Percentiles rank a stretch among this genome's conserved stretches.
phyloP scores from a whole-genome alignment of 2,113 vertebrate genomes.

The Toxotes jaculatrix region DNA sequence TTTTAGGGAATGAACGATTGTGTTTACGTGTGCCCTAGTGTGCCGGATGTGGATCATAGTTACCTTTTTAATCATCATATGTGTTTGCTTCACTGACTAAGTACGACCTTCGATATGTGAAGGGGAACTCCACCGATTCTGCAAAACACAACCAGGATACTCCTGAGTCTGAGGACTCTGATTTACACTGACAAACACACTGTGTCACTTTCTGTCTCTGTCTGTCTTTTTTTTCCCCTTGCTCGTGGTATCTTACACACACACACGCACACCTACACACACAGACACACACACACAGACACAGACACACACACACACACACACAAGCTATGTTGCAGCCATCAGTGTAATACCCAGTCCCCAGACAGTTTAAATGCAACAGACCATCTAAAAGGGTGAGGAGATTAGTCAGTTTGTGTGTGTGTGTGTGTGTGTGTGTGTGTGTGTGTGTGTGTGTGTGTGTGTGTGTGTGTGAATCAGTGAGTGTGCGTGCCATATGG shows the following conservation, averaged over 20 bases:
- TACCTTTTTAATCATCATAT: too few species aligned
- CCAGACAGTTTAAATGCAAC: conserved; percentile 23
- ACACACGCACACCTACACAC: too few species aligned
- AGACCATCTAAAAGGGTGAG: conserved; percentile 41
- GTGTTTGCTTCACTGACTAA: too few species aligned
- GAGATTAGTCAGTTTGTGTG: conserved; percentile 26
- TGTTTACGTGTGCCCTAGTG: background rate
- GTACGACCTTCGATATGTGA: too few species aligned
- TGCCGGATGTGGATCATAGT: too few species aligned
- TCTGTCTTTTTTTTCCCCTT: background rate
- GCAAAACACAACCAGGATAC: too few species aligned
- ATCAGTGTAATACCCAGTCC: conserved; percentile 41
- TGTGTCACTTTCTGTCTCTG: background rate
- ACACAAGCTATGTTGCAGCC: background rate
- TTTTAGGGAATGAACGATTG: background rate
- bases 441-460: conserved; percentile 8
- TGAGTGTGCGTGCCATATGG: background rate
- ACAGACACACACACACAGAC: too few species aligned
- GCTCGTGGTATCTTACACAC: background rate
- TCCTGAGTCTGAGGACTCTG: background rate
- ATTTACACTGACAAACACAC: background rate
- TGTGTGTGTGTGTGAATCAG: conserved; percentile 9
- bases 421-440: conserved; percentile 20
- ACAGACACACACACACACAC: conserved; percentile 19
- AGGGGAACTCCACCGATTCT: too few species aligned